Base-by-base conservation (phyloP, 2,888 invertebrate species). In the Parnassius apollo region DNA sequence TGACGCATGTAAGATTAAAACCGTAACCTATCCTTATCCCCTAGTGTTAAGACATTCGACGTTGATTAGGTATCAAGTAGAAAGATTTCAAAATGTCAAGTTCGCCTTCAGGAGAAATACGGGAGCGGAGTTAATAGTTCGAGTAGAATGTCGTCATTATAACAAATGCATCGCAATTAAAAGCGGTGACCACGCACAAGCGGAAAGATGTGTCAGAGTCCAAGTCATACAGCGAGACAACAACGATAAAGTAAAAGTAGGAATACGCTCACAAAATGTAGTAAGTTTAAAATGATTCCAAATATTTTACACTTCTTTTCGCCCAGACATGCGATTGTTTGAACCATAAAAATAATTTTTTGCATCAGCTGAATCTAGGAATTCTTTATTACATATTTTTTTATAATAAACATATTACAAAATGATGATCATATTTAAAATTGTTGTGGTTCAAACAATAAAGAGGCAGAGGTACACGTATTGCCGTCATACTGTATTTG, bases 111-210 rank as follows among this genome's bases (percentile, higher is more conserved):
- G 22, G 54, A 35, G 42, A 10, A 25, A 42, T 54, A 58, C 11
- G 13, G 52, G 45, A 52, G 18, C 10, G 11, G 18, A 51, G 57
- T 52, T 7, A 35, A 35, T 48, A 42, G 35, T 42, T 63, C 57
- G 57, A 62, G 49, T 49, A 59, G 51, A 57, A 59, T 67, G 9
- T 48, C 42, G 46, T 18, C 50, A 54, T 42, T 54, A 35, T 71
- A 73, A 69, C 59, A 80, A 84, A 85, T 74, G 75, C 82, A 81
- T 80, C 73, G 75, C 71, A 74, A 65, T 69, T 69, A 81, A 56
- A 91, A 91, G 91, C 91, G 76, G 91, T 91, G 91, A 87, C 81
- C 86, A 91, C 91, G 90, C 91, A 85, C 80, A 91, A 91, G 91
- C 91, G 90, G 88, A 90, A 90, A 89, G 89, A 90, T 80, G 90